Base-by-base conservation (phyloP, 2,797 vertebrate genomes). In the Hoplostethus mediterraneus region DNA sequence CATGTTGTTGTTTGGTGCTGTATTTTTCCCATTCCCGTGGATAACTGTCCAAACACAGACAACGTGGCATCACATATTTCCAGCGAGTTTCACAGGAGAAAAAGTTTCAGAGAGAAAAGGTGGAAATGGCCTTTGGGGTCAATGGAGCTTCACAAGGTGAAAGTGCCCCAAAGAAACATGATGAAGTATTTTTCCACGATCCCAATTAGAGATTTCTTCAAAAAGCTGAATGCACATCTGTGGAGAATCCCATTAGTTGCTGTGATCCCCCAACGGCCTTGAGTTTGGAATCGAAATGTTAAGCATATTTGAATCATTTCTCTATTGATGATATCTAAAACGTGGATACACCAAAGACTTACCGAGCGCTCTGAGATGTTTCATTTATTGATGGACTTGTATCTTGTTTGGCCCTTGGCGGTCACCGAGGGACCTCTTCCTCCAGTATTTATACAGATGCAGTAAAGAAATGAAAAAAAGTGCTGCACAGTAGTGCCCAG, bases 271-370 rank as follows among this genome's bases (percentile, higher is more conserved):
- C 71, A 68, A 67, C 66, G 76, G 70, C 72, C 48, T 76, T 84
- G 71, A 2, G 86, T 84, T 83, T 82, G 60, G 73, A 81, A 78
- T 79, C 72, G 8, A 58, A 47, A 83, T 67, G 53, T 67, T 71
- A 73, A 61, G 42, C 53, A 61, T 57, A 66, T 71, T 51, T 42
- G 56, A 78, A 47, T 71, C 42, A 52, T 65, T 65, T 45, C 56
- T 64, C 53, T 21, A 31, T 70, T 74, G 60, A 70, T 57, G 33
- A 21, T n/a, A 11, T 65, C 16, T 53, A 67, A 73, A 73, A 64
- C 31, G 17, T 0, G 3, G 56, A 8, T 44, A 44, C 17, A 60
- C 36, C 51, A 56, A 8, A 30, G 72, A 55, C 55, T 21, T 30
- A 14, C 1, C 3, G 2, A 1, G 12, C 17, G 45, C 21, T 55